Evolutionary conservation across 2,113 vertebrate species (phyloP).

Genomic region (Amblyornis subalaris): DNA sequence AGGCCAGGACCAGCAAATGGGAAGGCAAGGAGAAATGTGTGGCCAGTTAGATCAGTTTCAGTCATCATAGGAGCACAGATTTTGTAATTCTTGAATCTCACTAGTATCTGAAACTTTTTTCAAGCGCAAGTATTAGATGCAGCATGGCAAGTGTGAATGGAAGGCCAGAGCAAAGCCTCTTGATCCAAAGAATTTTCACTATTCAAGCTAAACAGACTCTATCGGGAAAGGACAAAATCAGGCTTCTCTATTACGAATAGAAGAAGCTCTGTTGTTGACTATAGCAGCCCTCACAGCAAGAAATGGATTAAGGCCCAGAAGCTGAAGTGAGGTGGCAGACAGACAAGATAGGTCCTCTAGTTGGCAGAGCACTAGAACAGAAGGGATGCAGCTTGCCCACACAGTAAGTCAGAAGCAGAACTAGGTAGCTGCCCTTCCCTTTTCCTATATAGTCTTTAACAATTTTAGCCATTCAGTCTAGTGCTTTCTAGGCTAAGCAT

Average conservation of each 20-base stretch:
- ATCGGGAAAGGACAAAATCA: neutral
- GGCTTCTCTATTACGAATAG: neutral
- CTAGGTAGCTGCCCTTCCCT: neutral
- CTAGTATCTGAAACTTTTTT: neutral
- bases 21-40: neutral
- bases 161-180: neutral
- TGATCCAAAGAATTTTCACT: neutral
- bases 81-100: neutral
- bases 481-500: slow-evolving; percentile 43
- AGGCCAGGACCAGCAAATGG: neutral
- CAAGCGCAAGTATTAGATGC: neutral
- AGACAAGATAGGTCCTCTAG: neutral
- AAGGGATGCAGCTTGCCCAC: neutral
- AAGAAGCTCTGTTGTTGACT: neutral
- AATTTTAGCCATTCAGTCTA: neutral
- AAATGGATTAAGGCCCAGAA: neutral
- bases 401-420: neutral
- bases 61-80: neutral
- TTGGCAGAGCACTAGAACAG: neutral
- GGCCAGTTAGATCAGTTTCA: neutral
- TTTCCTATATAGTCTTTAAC: neutral
- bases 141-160: neutral
- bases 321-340: neutral
- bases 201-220: neutral
- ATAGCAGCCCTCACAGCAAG: neutral